Base-by-base conservation (phyloP, 2,797 vertebrate species). In the Sebastolobus altivelis region DNA sequence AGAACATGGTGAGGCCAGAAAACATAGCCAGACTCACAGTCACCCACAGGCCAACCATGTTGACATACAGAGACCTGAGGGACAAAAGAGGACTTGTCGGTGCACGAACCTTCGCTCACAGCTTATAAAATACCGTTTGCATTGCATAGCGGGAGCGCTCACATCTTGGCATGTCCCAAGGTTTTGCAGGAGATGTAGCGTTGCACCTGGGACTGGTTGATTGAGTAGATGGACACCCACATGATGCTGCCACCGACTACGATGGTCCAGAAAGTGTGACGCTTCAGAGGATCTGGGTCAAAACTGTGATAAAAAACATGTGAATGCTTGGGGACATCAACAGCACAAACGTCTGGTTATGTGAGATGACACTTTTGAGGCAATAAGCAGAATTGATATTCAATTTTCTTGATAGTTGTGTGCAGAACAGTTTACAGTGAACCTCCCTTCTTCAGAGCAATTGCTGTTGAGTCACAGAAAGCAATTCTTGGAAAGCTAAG, bases 151-250 rank as follows among this genome's bases (percentile, higher is more conserved):
- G 65, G 56, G 52, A 69, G 72, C 1, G 69, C 96, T 97, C 80
- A 97, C 96, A 96, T 90, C 77, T 96, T 97, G 69, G 96, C 96
- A 3, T 97, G 96, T 71, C 85, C 67, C 68, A 96, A 29, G 40
- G 92, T 95, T 88, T 92, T 95, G 87, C 96, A 97, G 70, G 96
- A 95, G 71, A 97, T 95, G 87, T 96, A 97, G 52, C 96, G 95
- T 69, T 97, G 96, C 85, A 97, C 96, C 87, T 97, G 96, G 60
- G 96, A 96, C 86, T 97, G 96, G 83, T 97, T 97, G 79, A 97
- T 96, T 0, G 95, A 79, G 27, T 96, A 97, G 73, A 97, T 94
- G 2, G 96, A 94, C 2, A 54, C 5, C 96, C 96, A 97, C 95
- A 96, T 96, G 37, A 96, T 13, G 66, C 94, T 96, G 22, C 96